Conservation (phyloP, 2,888 invertebrate genomes). For the Xestia rhomboidea region DNA sequence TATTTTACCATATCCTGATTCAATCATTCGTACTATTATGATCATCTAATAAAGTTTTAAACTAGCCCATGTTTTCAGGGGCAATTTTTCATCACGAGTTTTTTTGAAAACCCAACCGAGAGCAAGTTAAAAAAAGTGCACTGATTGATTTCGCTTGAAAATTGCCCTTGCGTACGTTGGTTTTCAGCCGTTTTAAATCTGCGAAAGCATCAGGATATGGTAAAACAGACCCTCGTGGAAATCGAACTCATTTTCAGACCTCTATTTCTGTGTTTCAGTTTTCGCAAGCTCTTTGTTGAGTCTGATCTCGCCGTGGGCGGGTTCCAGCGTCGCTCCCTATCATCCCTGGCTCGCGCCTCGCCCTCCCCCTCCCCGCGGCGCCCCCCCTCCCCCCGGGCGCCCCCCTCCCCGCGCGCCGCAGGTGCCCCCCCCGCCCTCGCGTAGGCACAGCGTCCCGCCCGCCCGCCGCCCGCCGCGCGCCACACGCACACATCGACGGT, state of each 20-base stretch:
- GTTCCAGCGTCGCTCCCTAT: constrained; percentile 95
- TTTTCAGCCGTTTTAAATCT: neutral
- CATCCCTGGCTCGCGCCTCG: constrained; percentile 92
- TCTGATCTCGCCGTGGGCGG: constrained; percentile 93
- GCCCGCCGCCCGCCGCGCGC: constrained; percentile 34
- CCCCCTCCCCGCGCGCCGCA: constrained; percentile 87
- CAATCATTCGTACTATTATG: neutral
- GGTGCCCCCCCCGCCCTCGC: constrained; percentile 84
- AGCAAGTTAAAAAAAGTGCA: neutral
- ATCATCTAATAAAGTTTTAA: neutral
- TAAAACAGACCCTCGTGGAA: neutral
- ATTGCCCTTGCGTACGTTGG: neutral
- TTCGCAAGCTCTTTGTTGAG: constrained; percentile 97
- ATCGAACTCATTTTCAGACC: neutral
- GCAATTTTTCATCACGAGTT: neutral
- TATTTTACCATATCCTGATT: neutral
- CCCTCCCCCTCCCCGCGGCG: constrained; percentile 82
- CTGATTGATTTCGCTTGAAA: neutral
- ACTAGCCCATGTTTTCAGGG: neutral
- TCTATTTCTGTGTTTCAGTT: constrained; percentile 89
- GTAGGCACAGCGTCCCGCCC: constrained; percentile 83
- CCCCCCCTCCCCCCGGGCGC: constrained; percentile 83
- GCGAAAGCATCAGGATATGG: neutral
- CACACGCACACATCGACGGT: constrained; percentile 66
- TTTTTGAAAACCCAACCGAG: neutral